These are phyloP conservation scores for Anabas testudineus DNA, from an alignment of 2,797 vertebrate genomes.

Conservation along the genomic window DNA sequence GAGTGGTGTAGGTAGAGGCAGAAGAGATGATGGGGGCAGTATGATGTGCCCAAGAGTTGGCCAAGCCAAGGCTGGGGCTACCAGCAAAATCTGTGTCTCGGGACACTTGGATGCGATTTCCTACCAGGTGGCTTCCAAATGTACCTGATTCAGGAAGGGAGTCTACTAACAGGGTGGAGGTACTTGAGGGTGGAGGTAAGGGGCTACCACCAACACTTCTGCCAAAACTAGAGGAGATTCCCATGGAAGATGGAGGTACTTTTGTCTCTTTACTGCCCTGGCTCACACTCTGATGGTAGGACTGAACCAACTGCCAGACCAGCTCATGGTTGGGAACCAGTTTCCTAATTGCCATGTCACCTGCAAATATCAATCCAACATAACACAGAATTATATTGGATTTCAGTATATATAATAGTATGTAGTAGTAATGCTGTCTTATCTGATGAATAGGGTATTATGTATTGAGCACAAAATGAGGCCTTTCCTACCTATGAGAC, in stretches of 20 bases:
- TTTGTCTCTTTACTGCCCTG: slow-evolving; percentile 71
- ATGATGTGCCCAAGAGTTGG: slow-evolving; percentile 78
- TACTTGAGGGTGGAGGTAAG: slow-evolving; percentile 74
- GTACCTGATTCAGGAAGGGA: slow-evolving; percentile 88
- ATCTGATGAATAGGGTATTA: neutral
- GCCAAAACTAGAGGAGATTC: slow-evolving; percentile 68
- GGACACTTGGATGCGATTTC: slow-evolving; percentile 97
- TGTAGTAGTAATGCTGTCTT: neutral
- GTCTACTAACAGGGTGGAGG: slow-evolving; percentile 72
- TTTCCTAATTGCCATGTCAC: slow-evolving; percentile 88
- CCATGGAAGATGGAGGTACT: slow-evolving; percentile 53
- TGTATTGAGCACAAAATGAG: neutral
- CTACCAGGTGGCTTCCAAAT: slow-evolving; percentile 94
- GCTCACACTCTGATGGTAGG: slow-evolving; percentile 89
- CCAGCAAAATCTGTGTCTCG: slow-evolving; percentile 80
- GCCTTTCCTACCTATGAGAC: slow-evolving; percentile 89
- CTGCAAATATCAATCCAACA: slow-evolving; percentile 73
- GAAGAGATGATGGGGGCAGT: slow-evolving; percentile 56
- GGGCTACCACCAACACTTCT: slow-evolving; percentile 64
- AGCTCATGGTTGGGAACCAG: slow-evolving; percentile 91
- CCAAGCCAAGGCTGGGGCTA: slow-evolving; percentile 77
- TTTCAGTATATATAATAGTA: neutral
- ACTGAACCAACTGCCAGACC: slow-evolving; percentile 90
- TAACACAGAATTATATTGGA: neutral
- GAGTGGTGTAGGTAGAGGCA: slow-evolving; percentile 66